Conservation (phyloP, 2,113 vertebrate species). For the Nipponia nippon region DNA sequence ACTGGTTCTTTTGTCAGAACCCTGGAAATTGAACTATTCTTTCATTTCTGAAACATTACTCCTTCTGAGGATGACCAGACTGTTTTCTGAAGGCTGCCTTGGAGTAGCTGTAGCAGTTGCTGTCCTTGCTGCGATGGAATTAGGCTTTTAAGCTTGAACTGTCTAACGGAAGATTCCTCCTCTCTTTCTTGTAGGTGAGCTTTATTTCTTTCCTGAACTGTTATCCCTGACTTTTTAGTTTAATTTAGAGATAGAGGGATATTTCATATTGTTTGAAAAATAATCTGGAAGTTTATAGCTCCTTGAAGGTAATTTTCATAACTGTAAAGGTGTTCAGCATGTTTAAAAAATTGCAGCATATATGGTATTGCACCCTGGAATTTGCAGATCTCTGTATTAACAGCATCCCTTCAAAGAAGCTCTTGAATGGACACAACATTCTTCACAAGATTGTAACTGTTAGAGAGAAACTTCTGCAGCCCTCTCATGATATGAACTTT, state of each 20-base stretch:
- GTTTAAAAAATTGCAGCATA: fast-evolving
- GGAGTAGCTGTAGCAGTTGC: not conserved
- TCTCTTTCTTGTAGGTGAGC: not conserved
- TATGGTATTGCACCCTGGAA: not conserved
- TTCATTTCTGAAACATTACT: not conserved
- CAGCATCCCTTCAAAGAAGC: not conserved
- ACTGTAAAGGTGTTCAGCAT: not conserved
- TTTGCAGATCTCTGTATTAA: not conserved
- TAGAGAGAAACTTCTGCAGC: not conserved
- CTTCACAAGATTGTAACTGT: not conserved
- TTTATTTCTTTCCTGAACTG: not conserved
- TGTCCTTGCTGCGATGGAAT: not conserved
- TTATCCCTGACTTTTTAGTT: not conserved
- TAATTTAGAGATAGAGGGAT: not conserved
- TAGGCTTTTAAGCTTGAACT: not conserved
- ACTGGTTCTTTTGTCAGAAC: not conserved
- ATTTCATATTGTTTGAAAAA: not conserved
- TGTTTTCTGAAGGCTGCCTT: not conserved
- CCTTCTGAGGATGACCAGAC: not conserved
- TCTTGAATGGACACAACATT: not conserved
- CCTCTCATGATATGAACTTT: fast-evolving
- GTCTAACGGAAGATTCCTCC: not conserved
- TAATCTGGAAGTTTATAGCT: not conserved
- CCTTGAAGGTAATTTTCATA: not conserved
- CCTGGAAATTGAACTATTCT: not conserved